phyloP scores from a whole-genome alignment of 2,113 vertebrate species.

The Menura novaehollandiae region DNA sequence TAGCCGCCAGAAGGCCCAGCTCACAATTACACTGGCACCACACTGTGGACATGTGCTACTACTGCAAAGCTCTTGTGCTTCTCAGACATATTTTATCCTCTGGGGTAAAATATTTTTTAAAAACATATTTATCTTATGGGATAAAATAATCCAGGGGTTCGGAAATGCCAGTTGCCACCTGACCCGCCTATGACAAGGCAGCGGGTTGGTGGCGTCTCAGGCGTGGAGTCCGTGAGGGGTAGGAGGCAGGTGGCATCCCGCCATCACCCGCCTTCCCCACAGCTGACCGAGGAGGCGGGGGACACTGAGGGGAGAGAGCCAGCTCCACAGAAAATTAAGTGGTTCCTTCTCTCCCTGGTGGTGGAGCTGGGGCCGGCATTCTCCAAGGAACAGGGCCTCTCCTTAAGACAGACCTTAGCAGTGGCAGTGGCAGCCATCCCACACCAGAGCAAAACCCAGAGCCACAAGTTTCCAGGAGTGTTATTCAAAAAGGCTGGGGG shows the following conservation, averaged over 20 bases:
- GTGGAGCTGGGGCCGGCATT: neutral
- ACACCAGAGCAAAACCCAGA: neutral
- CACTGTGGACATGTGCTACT: conserved; percentile 4
- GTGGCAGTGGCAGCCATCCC: neutral
- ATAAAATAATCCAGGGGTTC: neutral
- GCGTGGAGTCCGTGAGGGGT: rapidly evolving
- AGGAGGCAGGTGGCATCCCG: neutral
- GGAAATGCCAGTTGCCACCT: neutral
- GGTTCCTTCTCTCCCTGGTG: neutral
- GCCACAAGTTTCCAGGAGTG: neutral
- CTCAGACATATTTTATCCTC: neutral
- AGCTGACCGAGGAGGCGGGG: rapidly evolving
- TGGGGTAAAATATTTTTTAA: neutral
- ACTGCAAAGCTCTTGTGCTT: neutral
- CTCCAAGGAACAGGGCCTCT: rapidly evolving
- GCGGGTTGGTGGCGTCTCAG: rapidly evolving
- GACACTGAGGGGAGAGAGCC: rapidly evolving
- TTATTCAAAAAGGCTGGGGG: rapidly evolving
- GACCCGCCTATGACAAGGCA: neutral
- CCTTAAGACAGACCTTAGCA: rapidly evolving
- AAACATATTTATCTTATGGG: neutral
- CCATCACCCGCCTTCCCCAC: rapidly evolving
- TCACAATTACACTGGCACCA: conserved; percentile 23
- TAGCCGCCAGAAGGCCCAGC: neutral
- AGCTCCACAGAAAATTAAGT: neutral